These are phyloP conservation scores for Nyctereutes procyonoides DNA, from an alignment of 2,113 vertebrate species.

Conservation along the genomic window DNA sequence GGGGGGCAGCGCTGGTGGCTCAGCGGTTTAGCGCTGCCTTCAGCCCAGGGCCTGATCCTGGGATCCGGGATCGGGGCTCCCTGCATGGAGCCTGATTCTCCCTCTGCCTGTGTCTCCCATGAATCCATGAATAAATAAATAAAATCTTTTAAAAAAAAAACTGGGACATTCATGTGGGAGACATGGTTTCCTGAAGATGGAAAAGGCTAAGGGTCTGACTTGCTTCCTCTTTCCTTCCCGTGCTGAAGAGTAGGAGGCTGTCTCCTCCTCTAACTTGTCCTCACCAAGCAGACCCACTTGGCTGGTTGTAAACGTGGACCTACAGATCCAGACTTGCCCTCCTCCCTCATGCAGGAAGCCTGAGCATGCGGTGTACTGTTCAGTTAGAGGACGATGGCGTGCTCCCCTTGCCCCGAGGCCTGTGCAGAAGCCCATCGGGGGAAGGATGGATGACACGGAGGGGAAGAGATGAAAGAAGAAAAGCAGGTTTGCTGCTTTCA, in stretches of 20 bases:
- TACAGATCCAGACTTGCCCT: background rate
- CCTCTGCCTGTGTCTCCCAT: too few species aligned
- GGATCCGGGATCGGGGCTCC: too few species aligned
- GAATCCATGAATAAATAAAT: too few species aligned
- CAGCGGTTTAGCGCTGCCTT: too few species aligned
- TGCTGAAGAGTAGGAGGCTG: background rate
- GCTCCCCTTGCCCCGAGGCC: background rate
- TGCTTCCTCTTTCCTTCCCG: slow-evolving; percentile 30
- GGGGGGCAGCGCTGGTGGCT: too few species aligned
- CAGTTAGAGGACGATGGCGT: background rate
- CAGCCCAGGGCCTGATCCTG: too few species aligned
- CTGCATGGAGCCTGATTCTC: too few species aligned
- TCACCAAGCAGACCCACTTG: background rate
- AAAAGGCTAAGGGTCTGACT: slow-evolving; percentile 1
- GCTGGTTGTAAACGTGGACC: background rate
- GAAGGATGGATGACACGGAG: accelerated
- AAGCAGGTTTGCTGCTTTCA: background rate
- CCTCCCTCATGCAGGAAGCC: background rate
- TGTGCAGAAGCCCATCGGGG: background rate
- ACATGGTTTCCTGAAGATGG: slow-evolving; percentile 29
- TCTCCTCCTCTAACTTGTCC: background rate
- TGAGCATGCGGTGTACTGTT: background rate
- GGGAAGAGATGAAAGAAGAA: background rate
- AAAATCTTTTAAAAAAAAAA: too few species aligned
- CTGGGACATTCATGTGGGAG: background rate